Conservation (phyloP, 92 coral and sea anemone species). For the Zoanthus gigantus region DNA sequence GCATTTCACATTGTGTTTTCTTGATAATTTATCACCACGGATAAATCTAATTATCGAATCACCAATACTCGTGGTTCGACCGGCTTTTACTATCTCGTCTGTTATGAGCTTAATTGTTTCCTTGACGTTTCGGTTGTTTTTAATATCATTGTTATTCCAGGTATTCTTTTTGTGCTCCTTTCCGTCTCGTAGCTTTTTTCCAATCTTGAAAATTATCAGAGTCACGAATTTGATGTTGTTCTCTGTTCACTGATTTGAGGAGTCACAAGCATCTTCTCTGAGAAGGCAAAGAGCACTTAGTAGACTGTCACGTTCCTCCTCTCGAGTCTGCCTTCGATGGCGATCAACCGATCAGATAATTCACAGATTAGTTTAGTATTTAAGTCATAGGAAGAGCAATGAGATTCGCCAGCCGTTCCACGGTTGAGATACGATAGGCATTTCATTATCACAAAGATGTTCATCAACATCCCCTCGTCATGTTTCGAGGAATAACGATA, state of each 20-base stretch:
- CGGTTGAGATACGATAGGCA: background rate
- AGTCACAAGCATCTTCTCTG: slow-evolving; percentile 26
- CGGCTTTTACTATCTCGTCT: background rate
- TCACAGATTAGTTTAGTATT: background rate
- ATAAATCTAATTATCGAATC: slow-evolving; percentile 39
- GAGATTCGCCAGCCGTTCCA: slow-evolving; percentile 10
- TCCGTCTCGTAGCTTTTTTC: slow-evolving; percentile 12
- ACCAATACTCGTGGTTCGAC: slow-evolving; percentile 10
- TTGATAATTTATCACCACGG: slow-evolving; percentile 22
- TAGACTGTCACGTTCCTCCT: slow-evolving; percentile 30
- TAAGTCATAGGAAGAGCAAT: slow-evolving; percentile 17
- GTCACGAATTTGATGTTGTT: slow-evolving; percentile 3
- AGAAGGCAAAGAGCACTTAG: slow-evolving; percentile 29
- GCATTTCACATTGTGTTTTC: slow-evolving; percentile 6
- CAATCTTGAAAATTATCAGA: slow-evolving; percentile 18
- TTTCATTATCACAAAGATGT: background rate
- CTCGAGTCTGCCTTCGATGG: slow-evolving; percentile 37
- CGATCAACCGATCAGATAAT: slow-evolving; percentile 4
- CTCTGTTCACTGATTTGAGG: background rate
- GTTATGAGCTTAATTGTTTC: background rate
- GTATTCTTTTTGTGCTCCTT: background rate
- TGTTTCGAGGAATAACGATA: too few relatives aligned
- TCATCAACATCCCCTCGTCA: background rate
- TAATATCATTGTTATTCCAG: background rate
- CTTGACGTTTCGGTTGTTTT: slow-evolving; percentile 17